Base-by-base conservation (phyloP, 2,113 vertebrate species). In the human (Homo sapiens) region DNA sequence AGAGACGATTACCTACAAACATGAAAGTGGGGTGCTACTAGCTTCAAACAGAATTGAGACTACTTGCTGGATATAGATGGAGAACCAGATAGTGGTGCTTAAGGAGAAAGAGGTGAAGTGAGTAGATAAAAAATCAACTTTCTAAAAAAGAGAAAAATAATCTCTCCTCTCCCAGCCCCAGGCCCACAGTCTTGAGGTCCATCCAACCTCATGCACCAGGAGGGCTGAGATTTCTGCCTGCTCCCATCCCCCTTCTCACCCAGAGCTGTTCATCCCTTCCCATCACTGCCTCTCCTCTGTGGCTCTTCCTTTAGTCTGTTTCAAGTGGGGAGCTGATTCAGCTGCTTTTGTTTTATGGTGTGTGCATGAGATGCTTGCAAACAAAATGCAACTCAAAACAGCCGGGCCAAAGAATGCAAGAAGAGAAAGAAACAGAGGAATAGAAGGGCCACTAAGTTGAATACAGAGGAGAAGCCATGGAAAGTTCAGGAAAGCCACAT, bases 41-140 rank as follows among this genome's bases (percentile, higher is more conserved):
- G 66, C 45, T 90, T 84, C 40, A 5, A 12, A 18, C 9, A n/a
- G 61, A n/a, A 50, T 16, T 1, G 18, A 48, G 68, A 10, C 6
- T 6, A 13, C 4, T 0, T 10, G 14, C 45, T 3, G 45, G 18
- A 35, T 45, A 43, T 22, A 6, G 5, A 0, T 14, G 64, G 82
- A 88, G 80, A 57, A 20, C 3, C 32, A 27, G 8, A 35, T 1
- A 2, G 18, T 4, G 68, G 64, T n/a, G n/a, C 52, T 64, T 38
- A 40, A n/a, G 66, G 35, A 40, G 81, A 52, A 38, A 14, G 40
- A 88, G 10, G 25, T 1, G 0, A 70, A 48, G 27, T 78, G 30
- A 50, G 45, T 50, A 50, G 48, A 73, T 6, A 6, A 40, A 50
- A 50, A 79, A 32, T 16, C 88, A 83, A 57, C 70, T 84, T 72